Evolutionary conservation across 2,888 invertebrate genomes (phyloP).

Genomic region (Polyommatus iphigenia): DNA sequence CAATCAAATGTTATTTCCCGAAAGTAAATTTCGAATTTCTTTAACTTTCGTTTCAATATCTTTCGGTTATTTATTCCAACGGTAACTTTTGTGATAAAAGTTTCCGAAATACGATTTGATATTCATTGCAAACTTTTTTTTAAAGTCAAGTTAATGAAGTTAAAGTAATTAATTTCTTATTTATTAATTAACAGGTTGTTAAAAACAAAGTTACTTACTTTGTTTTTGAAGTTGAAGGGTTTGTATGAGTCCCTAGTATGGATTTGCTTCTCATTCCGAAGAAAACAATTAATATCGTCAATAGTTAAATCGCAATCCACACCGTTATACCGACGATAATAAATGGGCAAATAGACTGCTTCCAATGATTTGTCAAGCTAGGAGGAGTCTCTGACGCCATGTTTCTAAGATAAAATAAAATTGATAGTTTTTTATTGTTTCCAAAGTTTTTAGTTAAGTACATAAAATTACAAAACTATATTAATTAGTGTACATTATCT

Average conservation of each 20-base stretch:
- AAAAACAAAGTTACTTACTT: too few species aligned
- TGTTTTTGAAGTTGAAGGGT: too few species aligned
- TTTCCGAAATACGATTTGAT: neutral
- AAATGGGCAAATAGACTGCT: constrained; percentile 20
- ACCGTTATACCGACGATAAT: neutral
- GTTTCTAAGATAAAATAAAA: neutral
- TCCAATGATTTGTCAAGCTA: neutral
- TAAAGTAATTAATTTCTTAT: neutral
- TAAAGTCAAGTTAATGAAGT: neutral
- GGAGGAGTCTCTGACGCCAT: neutral
- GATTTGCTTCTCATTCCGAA: neutral
- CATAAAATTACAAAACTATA: too few species aligned
- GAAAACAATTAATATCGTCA: constrained; percentile 9
- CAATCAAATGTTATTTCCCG: neutral
- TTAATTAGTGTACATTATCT: too few species aligned
- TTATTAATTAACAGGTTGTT: neutral
- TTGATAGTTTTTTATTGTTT: too few species aligned
- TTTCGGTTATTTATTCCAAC: constrained; percentile 16
- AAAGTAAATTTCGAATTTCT: constrained; percentile 9
- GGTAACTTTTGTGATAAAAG: constrained; percentile 18
- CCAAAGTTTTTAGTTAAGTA: too few species aligned
- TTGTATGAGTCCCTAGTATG: neutral
- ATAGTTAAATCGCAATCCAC: constrained; percentile 18
- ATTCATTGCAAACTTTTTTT: neutral
- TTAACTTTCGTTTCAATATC: constrained; percentile 13